Conservation (phyloP, 2,888 invertebrate genomes). For the Leistus spinibarbis region DNA sequence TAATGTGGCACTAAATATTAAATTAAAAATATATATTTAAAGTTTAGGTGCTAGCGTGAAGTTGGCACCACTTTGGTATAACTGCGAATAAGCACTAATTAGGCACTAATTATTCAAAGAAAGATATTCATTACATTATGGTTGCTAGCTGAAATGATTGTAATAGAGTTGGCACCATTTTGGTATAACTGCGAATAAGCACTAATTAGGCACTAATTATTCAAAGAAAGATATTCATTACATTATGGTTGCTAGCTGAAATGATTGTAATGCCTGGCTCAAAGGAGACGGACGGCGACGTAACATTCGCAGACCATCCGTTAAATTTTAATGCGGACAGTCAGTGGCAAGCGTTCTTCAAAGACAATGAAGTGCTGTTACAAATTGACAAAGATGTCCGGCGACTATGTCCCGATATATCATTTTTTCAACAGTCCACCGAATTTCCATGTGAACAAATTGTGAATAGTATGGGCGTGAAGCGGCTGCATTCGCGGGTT, state of each 20-base stretch:
- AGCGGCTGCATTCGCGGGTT: constrained; percentile 86
- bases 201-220: too few species aligned
- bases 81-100: too few species aligned
- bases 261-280: constrained; percentile 84
- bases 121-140: too few species aligned
- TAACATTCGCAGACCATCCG: constrained; percentile 80
- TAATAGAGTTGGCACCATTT: too few species aligned
- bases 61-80: too few species aligned
- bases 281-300: constrained; percentile 64
- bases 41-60: too few species aligned
- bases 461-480: constrained; percentile 79
- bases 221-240: background rate
- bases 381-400: constrained; percentile 98
- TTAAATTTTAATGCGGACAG: constrained; percentile 94
- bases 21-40: too few species aligned
- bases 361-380: constrained; percentile 94
- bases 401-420: constrained; percentile 92
- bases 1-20: too few species aligned
- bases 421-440: constrained; percentile 95
- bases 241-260: constrained; percentile 66
- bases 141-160: too few species aligned
- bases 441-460: constrained; percentile 85
- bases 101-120: too few species aligned
- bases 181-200: constrained; percentile 16
- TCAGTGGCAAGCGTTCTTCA: constrained; percentile 94